These are phyloP conservation scores for Lordiphosa fenestrarum DNA, from an alignment of 2,888 invertebrate species.

Conservation along the genomic window DNA sequence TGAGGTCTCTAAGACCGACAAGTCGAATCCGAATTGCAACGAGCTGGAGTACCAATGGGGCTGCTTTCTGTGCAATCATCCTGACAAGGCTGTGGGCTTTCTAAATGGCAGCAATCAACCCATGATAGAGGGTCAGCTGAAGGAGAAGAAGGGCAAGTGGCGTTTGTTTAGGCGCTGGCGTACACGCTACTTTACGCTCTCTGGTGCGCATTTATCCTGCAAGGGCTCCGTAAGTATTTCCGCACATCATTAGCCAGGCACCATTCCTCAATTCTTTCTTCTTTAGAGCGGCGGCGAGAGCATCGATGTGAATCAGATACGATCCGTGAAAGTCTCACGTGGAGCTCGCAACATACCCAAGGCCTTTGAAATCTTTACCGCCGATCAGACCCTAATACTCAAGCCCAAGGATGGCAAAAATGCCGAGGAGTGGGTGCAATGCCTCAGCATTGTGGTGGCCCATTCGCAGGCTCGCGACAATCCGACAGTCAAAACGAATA, in stretches of 20 bases:
- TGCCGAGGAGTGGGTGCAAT: conserved; percentile 98
- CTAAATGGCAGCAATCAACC: conserved; percentile 90
- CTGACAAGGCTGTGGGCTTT: conserved; percentile 92
- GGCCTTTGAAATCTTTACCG: conserved; percentile 98
- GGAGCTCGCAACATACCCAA: conserved; percentile 96
- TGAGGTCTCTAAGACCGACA: conserved; percentile 85
- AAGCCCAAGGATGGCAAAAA: conserved; percentile 97
- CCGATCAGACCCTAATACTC: conserved; percentile 93
- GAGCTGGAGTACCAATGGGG: conserved; percentile 86
- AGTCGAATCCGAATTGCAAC: conserved; percentile 80
- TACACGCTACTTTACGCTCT: conserved; percentile 95
- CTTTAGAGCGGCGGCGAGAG: conserved; percentile 89
- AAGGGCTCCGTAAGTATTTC: conserved; percentile 86
- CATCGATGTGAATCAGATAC: conserved; percentile 95
- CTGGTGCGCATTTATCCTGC: conserved; percentile 94
- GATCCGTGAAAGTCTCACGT: conserved; percentile 95
- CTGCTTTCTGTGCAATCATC: conserved; percentile 96
- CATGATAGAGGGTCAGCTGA: conserved; percentile 93
- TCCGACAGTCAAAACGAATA: conserved; percentile 80
- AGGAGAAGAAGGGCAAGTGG: conserved; percentile 96
- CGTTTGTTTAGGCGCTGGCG: conserved; percentile 94
- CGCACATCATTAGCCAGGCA: accelerated
- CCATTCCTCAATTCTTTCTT: neutral
- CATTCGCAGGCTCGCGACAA: conserved; percentile 82
- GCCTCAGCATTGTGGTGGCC: conserved; percentile 94